A percentile compares a stretch with the other conserved stretches of the same genome.
Conservation (phyloP, 2,113 vertebrate genomes). For the Pseudorectes ferrugineus region DNA sequence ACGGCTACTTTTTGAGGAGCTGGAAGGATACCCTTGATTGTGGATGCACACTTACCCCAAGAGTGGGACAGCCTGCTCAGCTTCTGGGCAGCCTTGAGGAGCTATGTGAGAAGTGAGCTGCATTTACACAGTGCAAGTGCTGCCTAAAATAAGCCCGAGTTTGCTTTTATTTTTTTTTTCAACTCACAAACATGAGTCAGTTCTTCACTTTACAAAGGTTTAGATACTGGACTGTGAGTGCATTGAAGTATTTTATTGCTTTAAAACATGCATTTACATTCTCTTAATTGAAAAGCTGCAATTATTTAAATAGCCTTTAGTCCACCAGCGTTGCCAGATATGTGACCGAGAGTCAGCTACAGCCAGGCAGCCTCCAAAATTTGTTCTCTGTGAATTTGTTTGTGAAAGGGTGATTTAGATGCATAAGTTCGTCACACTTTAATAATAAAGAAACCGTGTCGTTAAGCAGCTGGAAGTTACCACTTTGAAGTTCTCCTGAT, state of each 20-base stretch:
- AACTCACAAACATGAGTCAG: rapidly evolving
- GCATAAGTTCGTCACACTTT: not conserved
- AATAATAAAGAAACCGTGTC: not conserved
- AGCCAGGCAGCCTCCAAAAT: not conserved
- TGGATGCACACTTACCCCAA: not conserved
- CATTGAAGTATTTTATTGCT: not conserved
- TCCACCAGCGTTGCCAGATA: not conserved
- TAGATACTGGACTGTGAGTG: not conserved
- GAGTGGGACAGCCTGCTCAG: not conserved
- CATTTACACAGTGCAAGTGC: not conserved
- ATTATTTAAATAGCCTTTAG: not conserved
- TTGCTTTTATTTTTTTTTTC: not conserved
- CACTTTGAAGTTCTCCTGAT: not conserved
- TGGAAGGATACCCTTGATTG: not conserved
- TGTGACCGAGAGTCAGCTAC: not conserved
- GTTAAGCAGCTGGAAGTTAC: not conserved
- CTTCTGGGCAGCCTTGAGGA: not conserved
- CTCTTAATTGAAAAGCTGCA: not conserved
- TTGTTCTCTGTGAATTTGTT: not conserved
- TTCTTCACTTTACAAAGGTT: not conserved
- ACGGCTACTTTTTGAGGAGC: not conserved
- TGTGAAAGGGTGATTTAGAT: not conserved
- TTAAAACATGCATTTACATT: not conserved
- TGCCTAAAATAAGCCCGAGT: not conserved
- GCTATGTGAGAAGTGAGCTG: not conserved